Conservation (phyloP, 2,888 invertebrate species). For the Drosophila diplacantha region DNA sequence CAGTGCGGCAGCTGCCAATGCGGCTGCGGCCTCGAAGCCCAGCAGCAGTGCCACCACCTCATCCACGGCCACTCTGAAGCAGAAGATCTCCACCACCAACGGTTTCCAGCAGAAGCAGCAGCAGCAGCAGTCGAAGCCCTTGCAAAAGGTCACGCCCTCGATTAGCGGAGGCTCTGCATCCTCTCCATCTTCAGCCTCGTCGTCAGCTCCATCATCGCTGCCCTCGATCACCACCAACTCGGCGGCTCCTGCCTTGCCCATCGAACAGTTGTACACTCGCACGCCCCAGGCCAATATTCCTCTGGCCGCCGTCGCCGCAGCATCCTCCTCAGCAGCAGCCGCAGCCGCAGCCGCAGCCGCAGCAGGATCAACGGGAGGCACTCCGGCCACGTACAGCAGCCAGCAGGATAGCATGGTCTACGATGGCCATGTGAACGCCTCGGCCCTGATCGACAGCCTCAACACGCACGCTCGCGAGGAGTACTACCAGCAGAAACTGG, state of each 20-base stretch:
- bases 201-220: constrained; percentile 18
- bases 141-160: constrained; percentile 53
- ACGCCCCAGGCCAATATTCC: constrained; percentile 65
- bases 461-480: constrained; percentile 77
- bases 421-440: constrained; percentile 76
- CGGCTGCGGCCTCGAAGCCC: constrained; percentile 61
- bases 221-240: constrained; percentile 45
- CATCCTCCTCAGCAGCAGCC: constrained; percentile 37
- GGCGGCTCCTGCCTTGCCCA: constrained; percentile 51
- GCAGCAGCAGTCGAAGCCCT: constrained; percentile 38
- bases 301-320: constrained; percentile 41
- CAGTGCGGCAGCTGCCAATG: constrained; percentile 55
- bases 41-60: constrained; percentile 42
- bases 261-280: constrained; percentile 66
- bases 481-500: constrained; percentile 75
- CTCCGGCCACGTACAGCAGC: constrained; percentile 45
- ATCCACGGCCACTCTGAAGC: constrained; percentile 37
- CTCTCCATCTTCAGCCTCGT: constrained; percentile 3
- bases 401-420: constrained; percentile 71
- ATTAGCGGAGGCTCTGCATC: constrained; percentile 14
- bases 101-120: constrained; percentile 43
- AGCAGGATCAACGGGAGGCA: constrained; percentile 38
- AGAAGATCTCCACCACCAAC: constrained; percentile 37
- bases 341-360: constrained; percentile 32
- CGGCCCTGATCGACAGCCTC: constrained; percentile 77